These are phyloP conservation scores for Mus spicilegus DNA, from an alignment of 2,113 vertebrate genomes.

Conservation along the genomic window DNA sequence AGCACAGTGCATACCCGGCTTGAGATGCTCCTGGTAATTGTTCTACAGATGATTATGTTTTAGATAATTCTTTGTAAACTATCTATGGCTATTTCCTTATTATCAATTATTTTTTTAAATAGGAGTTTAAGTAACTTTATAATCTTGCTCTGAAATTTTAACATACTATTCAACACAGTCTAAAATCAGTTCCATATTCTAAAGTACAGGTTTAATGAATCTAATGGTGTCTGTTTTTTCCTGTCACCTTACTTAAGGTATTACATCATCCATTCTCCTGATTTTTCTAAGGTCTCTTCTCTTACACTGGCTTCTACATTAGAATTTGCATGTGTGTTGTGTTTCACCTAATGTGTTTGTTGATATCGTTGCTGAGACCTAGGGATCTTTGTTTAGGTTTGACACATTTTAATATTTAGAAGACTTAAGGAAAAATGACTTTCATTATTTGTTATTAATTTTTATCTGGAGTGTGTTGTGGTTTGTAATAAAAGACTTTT, in stretches of 20 bases:
- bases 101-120: slow-evolving; percentile 61
- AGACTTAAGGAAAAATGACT: slow-evolving; percentile 32
- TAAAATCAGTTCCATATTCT: not conserved
- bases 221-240: not conserved
- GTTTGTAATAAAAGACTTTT: slow-evolving; percentile 18
- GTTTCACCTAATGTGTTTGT: slow-evolving; percentile 23
- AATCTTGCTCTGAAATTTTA: slow-evolving; percentile 18
- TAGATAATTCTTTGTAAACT: slow-evolving; percentile 25
- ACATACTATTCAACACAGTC: not conserved
- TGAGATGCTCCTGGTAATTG: not conserved
- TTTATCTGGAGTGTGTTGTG: slow-evolving; percentile 13
- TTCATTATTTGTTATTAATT: slow-evolving; percentile 41
- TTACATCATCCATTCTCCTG: not conserved
- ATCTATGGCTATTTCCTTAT: not conserved
- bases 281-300: not conserved
- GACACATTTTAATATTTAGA: slow-evolving; percentile 54
- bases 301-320: slow-evolving; percentile 9
- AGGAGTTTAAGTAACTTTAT: not conserved
- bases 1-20: not conserved
- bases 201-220: slow-evolving; percentile 35
- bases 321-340: not conserved
- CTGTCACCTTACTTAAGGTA: not conserved
- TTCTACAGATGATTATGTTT: slow-evolving; percentile 12
- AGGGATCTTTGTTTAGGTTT: not conserved
- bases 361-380: not conserved